Conservation (phyloP, 2,888 invertebrate species). For the Drosophila neonasuta region DNA sequence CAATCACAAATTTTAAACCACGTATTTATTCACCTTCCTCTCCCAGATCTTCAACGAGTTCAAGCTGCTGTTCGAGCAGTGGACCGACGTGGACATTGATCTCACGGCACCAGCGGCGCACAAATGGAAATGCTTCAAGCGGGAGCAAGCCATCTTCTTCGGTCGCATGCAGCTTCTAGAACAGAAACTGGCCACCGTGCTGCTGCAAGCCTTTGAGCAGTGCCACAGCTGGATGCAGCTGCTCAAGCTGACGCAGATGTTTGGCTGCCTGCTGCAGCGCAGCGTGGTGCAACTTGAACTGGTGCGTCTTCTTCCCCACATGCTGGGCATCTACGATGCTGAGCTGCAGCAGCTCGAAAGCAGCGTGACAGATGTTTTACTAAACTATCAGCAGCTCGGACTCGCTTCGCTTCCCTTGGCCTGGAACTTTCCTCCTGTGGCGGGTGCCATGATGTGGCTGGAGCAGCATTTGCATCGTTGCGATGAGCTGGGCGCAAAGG, state of each 20-base stretch:
- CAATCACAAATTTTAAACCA: background rate
- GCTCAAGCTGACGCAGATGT: constrained; percentile 83
- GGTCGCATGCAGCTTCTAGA: constrained; percentile 82
- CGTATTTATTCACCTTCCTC: background rate
- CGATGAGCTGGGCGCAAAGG: constrained; percentile 65
- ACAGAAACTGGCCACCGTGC: constrained; percentile 84
- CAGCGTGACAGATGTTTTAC: constrained; percentile 64
- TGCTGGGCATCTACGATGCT: constrained; percentile 82
- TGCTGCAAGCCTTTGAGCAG: constrained; percentile 85
- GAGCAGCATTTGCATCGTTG: constrained; percentile 85
- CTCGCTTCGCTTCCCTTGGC: constrained; percentile 63
- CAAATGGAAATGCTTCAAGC: constrained; percentile 83
- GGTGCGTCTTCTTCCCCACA: constrained; percentile 83
- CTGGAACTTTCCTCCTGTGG: constrained; percentile 85
- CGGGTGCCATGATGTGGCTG: constrained; percentile 89
- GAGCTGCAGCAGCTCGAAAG: constrained; percentile 79
- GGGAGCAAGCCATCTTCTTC: constrained; percentile 83
- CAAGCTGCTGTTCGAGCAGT: constrained; percentile 78
- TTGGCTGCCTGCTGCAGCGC: constrained; percentile 84
- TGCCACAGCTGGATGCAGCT: constrained; percentile 84
- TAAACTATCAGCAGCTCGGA: constrained; percentile 67
- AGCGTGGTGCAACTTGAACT: constrained; percentile 84
- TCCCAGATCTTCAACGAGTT: constrained; percentile 78
- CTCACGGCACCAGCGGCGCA: constrained; percentile 60
- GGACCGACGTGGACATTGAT: constrained; percentile 79